Evolutionary conservation across 2,797 vertebrate genomes (phyloP).

Genomic region (Apogon talboti): DNA sequence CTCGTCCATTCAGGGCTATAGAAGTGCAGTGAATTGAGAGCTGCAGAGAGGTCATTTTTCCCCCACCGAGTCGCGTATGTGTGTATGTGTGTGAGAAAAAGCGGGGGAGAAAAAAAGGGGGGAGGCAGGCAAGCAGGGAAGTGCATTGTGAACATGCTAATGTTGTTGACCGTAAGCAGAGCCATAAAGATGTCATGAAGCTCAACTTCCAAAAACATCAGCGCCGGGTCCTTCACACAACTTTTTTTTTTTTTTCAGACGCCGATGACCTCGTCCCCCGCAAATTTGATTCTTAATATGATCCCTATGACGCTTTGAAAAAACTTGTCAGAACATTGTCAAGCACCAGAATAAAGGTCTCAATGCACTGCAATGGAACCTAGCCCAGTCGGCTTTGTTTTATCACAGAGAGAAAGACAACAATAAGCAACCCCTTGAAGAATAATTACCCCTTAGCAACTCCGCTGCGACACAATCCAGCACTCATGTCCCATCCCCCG

Average conservation of each 20-base stretch:
- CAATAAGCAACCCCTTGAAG: constrained; percentile 70
- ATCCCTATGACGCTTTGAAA: constrained; percentile 73
- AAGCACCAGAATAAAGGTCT: constrained; percentile 66
- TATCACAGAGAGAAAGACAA: constrained; percentile 66
- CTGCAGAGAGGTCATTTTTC: constrained; percentile 84
- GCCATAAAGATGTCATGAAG: constrained; percentile 90
- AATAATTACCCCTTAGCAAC: constrained; percentile 69
- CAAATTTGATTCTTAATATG: constrained; percentile 76
- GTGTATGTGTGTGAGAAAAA: constrained; percentile 75
- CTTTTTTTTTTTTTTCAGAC: constrained; percentile 49
- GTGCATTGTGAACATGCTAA: constrained; percentile 86
- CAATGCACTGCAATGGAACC: constrained; percentile 51
- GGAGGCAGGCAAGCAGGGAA: constrained; percentile 72
- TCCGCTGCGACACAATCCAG: constrained; percentile 15
- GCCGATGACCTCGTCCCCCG: constrained; percentile 62
- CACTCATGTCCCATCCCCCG: constrained; percentile 42
- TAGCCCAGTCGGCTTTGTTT: constrained; percentile 64
- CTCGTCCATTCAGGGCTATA: constrained; percentile 90
- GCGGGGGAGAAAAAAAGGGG: constrained; percentile 49
- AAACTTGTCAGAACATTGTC: constrained; percentile 71
- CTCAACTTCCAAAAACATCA: constrained; percentile 76
- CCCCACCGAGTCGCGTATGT: constrained; percentile 44
- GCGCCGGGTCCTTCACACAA: constrained; percentile 33
- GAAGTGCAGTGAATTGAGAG: constrained; percentile 90
- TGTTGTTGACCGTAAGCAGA: constrained; percentile 81